Evolutionary conservation across 2,113 vertebrate species (phyloP).

Genomic region (Dromas ardeola): DNA sequence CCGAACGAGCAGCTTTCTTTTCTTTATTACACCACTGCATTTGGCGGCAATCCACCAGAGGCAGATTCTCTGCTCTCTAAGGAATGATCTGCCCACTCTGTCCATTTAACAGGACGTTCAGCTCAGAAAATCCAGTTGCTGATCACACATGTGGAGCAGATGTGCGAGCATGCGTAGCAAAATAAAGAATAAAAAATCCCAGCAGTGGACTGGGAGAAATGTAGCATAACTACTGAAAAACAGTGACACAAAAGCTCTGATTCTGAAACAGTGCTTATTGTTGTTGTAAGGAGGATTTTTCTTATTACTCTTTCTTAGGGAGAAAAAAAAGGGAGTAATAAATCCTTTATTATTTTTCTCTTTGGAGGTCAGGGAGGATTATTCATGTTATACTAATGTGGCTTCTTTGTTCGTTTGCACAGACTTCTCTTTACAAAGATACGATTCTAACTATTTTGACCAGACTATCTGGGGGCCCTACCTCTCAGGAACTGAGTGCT

Average conservation of each 20-base stretch:
- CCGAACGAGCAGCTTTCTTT: constrained; percentile 77
- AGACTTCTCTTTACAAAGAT: constrained; percentile 60
- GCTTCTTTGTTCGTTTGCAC: constrained; percentile 59
- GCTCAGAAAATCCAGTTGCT: constrained; percentile 71
- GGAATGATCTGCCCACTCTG: constrained; percentile 80
- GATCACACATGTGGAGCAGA: constrained; percentile 85
- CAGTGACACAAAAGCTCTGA: constrained; percentile 70
- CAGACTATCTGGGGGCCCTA: constrained; percentile 61
- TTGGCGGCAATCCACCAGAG: constrained; percentile 79
- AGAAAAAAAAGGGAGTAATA: neutral
- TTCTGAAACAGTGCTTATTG: constrained; percentile 71
- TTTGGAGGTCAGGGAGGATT: constrained; percentile 57
- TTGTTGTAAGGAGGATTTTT: constrained; percentile 67
- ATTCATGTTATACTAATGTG: constrained; percentile 58
- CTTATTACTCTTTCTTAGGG: constrained; percentile 64
- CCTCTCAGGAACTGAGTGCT: constrained; percentile 69
- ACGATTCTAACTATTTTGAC: constrained; percentile 69
- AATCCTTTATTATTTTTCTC: constrained; percentile 67
- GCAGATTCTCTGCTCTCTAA: constrained; percentile 78
- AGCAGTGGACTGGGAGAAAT: constrained; percentile 76
- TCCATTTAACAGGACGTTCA: constrained; percentile 82
- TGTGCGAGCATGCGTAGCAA: constrained; percentile 78
- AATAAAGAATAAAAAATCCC: constrained; percentile 78
- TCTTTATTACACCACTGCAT: constrained; percentile 78
- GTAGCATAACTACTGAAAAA: constrained; percentile 79